phyloP scores from a whole-genome alignment of 2,113 vertebrate species.

The Chamaetylas fuelleborni region DNA sequence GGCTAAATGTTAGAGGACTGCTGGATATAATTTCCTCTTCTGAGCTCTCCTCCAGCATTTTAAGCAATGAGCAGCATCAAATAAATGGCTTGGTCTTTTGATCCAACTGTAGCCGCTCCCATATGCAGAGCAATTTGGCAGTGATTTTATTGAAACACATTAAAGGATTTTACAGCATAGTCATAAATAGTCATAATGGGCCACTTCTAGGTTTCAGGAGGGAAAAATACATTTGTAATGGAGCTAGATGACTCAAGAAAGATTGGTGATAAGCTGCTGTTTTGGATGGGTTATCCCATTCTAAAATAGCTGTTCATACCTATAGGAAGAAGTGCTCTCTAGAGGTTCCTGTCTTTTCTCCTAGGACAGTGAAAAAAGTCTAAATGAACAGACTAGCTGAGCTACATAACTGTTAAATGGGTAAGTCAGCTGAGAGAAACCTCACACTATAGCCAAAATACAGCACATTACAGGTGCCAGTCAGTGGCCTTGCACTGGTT shows the following conservation, averaged over 20 bases:
- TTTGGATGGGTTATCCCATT: background rate
- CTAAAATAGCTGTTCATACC: background rate
- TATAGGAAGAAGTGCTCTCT: background rate
- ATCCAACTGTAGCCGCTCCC: background rate
- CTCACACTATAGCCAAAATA: background rate
- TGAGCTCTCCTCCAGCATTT: background rate
- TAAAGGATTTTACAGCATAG: conserved; percentile 25
- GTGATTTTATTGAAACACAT: conserved; percentile 19
- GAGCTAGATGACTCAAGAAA: background rate
- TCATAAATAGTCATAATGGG: conserved; percentile 23
- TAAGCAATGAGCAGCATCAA: background rate
- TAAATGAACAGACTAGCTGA: background rate
- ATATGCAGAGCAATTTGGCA: conserved; percentile 9
- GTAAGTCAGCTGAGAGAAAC: background rate
- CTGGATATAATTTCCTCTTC: background rate
- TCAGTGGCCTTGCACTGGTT: background rate
- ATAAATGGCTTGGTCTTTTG: background rate
- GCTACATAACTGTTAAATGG: background rate
- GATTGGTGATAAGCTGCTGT: background rate
- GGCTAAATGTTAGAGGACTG: background rate
- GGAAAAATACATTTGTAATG: conserved; percentile 1
- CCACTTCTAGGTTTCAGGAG: background rate
- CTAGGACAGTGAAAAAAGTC: background rate
- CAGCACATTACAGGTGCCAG: background rate
- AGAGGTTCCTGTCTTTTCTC: background rate